Base-by-base conservation (phyloP, 2,113 vertebrate genomes). In the Osmerus eperlanus region DNA sequence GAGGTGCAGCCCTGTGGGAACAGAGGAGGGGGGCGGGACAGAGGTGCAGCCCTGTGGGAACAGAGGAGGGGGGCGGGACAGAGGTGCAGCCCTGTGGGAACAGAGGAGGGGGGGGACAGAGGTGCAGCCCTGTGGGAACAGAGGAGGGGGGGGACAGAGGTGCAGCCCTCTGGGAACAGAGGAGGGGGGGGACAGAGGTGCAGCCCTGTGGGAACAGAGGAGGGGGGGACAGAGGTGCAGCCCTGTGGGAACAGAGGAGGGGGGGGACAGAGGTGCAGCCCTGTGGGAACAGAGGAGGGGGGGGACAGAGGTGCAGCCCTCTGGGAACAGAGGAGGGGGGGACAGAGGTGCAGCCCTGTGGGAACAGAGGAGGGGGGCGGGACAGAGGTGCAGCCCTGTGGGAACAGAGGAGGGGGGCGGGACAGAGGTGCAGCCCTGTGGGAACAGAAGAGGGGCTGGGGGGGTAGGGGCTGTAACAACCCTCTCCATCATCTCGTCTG, bases 1-100 rank as follows among this genome's bases (percentile, higher is more conserved):
- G 69, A 73, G 60, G 52, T 77, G 36, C 68, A 73, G 82, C 70
- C 65, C 55, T 12, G 51, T 54, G 68, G 65, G 75, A 78, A 78
- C 82, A 73, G 74, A 56, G 41, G 41, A 41, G 41, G 41, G 9
- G 41, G 41, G 41, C 9, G 41, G 41, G 41, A 36, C 32, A 36
- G 69, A 75, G 60, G 52, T 78, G 36, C 68, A 75, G 82, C 70
- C 65, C 55, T n/a, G n/a, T n/a, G n/a, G n/a, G n/a, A n/a, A n/a
- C n/a, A n/a, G n/a, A n/a, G n/a, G n/a, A n/a, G n/a, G n/a, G n/a
- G n/a, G n/a, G n/a, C n/a, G n/a, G n/a, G n/a, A n/a, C n/a, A n/a
- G n/a, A n/a, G n/a, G n/a, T n/a, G n/a, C n/a, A n/a, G n/a, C n/a
- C 25, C 25, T 25, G 25, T 25, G 70, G 67, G 77, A 77, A 78